Percentiles rank a stretch among this genome's conserved stretches.
Evolutionary conservation across 2,888 invertebrate genomes (phyloP).

Genomic region (Listrodromus nycthemerus): DNA sequence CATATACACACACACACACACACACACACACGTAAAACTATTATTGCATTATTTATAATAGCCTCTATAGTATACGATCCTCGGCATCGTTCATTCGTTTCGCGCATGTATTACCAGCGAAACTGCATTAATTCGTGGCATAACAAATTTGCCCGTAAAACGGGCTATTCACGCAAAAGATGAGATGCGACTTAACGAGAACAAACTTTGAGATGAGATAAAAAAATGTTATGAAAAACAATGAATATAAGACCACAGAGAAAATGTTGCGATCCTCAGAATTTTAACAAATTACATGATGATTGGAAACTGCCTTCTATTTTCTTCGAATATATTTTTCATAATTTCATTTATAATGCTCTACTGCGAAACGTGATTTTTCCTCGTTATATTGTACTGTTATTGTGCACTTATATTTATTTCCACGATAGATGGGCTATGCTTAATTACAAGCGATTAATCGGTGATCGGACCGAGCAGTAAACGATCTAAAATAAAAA

Average conservation of each 20-base stretch:
- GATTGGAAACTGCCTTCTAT: neutral
- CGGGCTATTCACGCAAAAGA: neutral
- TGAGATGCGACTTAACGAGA: neutral
- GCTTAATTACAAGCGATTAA: too few species aligned
- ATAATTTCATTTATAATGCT: neutral
- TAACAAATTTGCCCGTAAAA: neutral
- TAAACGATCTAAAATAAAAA: too few species aligned
- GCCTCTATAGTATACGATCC: neutral
- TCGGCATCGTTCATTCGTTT: neutral
- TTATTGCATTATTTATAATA: constrained; percentile 21
- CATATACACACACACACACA: too few species aligned
- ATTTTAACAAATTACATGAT: neutral
- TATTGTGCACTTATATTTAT: neutral
- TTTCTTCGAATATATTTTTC: neutral
- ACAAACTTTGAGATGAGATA: neutral
- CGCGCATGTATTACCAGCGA: neutral
- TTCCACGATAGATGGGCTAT: too few species aligned
- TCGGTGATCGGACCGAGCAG: too few species aligned
- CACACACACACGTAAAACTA: neutral
- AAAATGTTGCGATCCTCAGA: neutral
- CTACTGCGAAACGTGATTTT: neutral
- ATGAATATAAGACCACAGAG: neutral
- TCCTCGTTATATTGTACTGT: too few species aligned
- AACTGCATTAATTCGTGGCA: constrained; percentile 6
- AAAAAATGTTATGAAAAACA: neutral